phyloP scores from a whole-genome alignment of 2,113 vertebrate genomes.

The Ia io region DNA sequence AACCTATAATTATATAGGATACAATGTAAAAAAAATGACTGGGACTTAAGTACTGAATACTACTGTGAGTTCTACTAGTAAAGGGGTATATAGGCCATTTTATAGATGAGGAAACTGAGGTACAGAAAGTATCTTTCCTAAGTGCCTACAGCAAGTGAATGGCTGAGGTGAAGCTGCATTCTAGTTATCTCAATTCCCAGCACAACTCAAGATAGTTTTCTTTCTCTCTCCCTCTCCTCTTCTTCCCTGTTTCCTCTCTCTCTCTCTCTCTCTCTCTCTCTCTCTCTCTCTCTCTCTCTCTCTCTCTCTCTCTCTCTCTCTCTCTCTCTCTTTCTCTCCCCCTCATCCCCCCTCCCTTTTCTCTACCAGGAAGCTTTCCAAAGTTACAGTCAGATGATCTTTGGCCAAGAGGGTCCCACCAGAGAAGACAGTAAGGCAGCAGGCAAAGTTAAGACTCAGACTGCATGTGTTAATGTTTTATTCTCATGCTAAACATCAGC shows the following conservation, averaged over 20 bases:
- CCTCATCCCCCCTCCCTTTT: too few relatives aligned
- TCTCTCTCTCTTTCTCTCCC: fast-evolving
- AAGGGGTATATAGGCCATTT: neutral
- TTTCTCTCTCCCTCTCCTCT: neutral
- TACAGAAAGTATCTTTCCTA: neutral
- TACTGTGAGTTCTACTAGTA: neutral
- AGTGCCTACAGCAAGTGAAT: neutral
- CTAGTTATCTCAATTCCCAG: neutral
- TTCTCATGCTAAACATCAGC: conserved; percentile 41
- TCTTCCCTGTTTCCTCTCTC: neutral
- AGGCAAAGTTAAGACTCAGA: neutral
- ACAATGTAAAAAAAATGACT: neutral
- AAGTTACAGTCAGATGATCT: neutral
- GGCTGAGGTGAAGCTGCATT: neutral
- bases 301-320: neutral
- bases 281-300: neutral
- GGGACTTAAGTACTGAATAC: neutral
- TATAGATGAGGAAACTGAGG: neutral
- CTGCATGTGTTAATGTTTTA: conserved; percentile 58
- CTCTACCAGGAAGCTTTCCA: neutral
- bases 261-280: neutral
- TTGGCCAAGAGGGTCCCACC: neutral
- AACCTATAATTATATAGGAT: neutral
- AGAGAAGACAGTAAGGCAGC: neutral
- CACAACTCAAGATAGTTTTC: neutral